Evolutionary conservation across 2,113 vertebrate species (phyloP), one percentile per base, ranked within the genome.

Genomic region (Ammodramus savannarum): DNA sequence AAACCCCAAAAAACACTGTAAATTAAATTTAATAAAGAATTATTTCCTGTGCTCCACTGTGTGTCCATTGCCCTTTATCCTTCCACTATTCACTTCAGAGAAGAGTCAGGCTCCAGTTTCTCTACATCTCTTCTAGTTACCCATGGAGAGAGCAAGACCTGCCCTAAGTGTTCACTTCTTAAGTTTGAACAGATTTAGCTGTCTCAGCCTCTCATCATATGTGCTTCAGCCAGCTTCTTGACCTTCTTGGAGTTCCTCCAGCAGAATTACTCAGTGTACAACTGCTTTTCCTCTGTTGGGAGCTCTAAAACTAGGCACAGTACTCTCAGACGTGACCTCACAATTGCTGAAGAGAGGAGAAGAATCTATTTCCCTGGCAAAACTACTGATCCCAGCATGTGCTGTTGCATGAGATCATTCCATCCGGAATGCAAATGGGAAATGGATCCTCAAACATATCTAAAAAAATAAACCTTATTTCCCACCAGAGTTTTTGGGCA

Each of bases 211-310:
- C 25, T 67, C 9, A 3, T 61, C 17, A 16, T 38, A 75, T 21
- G 6, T 59, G 5, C 15, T 90, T 44, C 29, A 75, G 10, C 7
- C 22, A 7, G 5, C 32, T 41, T 41, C 39, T 41, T 63, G 20
- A 82, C 13, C 10, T 54, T 75, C 29, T 18, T 46, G 13, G 29
- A 46, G 20, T 19, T 58, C 13, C 13, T 85, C 43, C 34, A 78
- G 18, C 1, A 32, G 54, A 55, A 55, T 55, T 32, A 21, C 54
- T 55, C 54, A 32, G 6, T 22, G 58, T 55, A 26, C 0, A 0
- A 46, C 12, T 44, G 5, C 1, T 72, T 78, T 82, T 58, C 41
- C 34, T 81, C 29, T 78, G 18, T 39, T 74, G 12, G 29, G 48
- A 65, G 25, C 15, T 31, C 22, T 23, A 46, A 39, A 79, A 4